Conservation (phyloP, 2,888 invertebrate genomes). For the Mythimna loreyi region DNA sequence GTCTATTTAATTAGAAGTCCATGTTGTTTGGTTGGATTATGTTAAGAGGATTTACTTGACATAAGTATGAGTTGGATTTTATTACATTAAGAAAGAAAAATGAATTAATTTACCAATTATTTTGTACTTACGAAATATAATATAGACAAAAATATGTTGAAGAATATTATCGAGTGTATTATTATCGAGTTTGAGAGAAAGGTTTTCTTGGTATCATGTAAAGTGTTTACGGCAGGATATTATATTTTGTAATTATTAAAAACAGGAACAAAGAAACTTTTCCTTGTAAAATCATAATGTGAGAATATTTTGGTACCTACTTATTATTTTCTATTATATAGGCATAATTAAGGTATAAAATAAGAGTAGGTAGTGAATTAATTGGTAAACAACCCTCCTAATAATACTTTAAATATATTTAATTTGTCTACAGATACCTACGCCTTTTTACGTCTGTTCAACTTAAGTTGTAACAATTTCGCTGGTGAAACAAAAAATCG, state of each 20-base stretch:
- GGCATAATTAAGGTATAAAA: too few species aligned
- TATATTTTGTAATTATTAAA: not conserved
- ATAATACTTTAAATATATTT: not conserved
- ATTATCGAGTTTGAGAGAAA: not conserved
- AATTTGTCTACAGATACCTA: not conserved
- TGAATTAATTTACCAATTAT: not conserved
- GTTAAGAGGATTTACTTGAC: constrained; percentile 32
- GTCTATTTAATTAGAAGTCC: constrained; percentile 55
- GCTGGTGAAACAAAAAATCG: not conserved
- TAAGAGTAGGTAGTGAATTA: not conserved
- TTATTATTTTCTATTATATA: not conserved
- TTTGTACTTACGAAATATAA: not conserved
- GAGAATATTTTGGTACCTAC: not conserved
- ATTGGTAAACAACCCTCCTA: not conserved
- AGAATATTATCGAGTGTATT: too few species aligned
- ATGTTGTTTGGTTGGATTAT: constrained; percentile 42
- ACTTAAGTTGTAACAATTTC: not conserved
- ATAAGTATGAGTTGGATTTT: constrained; percentile 3
- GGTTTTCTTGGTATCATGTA: not conserved
- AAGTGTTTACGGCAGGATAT: not conserved
- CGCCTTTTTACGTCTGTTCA: too few species aligned
- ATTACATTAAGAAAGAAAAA: constrained; percentile 9
- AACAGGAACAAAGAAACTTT: not conserved
- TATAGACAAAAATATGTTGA: not conserved
- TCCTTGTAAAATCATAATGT: not conserved